Base-by-base conservation (phyloP, 2,888 invertebrate genomes). In the Drosophila cognata region DNA sequence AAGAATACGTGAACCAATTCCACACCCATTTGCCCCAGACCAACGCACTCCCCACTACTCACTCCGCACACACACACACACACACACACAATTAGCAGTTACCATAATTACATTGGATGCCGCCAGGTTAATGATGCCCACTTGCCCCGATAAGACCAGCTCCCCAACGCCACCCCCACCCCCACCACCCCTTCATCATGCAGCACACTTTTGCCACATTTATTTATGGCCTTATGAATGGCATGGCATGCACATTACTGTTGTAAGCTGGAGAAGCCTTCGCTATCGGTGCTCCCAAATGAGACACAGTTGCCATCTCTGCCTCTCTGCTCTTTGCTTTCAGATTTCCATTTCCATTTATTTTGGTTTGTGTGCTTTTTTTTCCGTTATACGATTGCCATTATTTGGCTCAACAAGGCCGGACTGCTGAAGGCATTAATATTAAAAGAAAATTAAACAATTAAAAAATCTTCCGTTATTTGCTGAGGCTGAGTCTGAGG, bases 61-160 rank as follows among this genome's bases (percentile, higher is more conserved):
- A 43, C 62, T 18, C 6, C 31, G 4, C 1, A 18, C 52, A 59
- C 51, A 38, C 51, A 43, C 29, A 6, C 50, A 33, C 61, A 18
- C 61, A 59, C 74, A 43, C 64, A 71, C 68, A 70, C 88, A 85
- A 85, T 88, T 88, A 85, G 84, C 89, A 78, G 84, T 77, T 81
- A 71, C 69, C 70, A 71, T 79, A 85, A 85, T 85, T 85, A 88
- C 87, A 62, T 72, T 28, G 74, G 50, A 66, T 65, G 82, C 76
- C 84, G 76, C 77, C 71, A 84, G 87, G 84, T 86, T 88, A 88
- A 88, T 81, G 75, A 71, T 75, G 69, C 57, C 82, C 73, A 76
- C 81, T 88, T 82, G 72, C 62, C 61, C 63, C 58, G 89, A 85
- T 88, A 85, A 77, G 89, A 64, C 36, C 58, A 58, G 28, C 55